phyloP scores from a whole-genome alignment of 2,113 vertebrate species.

The Lota lota region DNA sequence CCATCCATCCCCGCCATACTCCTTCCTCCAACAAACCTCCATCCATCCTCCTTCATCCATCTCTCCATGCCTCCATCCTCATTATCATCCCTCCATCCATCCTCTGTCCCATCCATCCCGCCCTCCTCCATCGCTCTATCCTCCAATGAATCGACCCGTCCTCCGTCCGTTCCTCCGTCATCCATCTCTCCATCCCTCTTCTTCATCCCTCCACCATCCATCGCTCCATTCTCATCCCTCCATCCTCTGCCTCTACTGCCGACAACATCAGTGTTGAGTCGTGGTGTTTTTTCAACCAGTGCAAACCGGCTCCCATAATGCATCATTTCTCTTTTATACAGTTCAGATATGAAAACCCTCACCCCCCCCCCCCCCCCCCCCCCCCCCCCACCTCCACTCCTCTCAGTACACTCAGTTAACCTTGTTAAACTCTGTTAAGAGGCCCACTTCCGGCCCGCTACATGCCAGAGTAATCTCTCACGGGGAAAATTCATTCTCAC shows the following conservation, averaged over 20 bases:
- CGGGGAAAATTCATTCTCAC: conserved; percentile 56
- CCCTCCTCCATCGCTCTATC: neutral
- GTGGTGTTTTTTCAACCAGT: conserved; percentile 34
- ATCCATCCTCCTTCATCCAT: neutral
- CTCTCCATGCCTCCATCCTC: neutral
- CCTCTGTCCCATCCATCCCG: neutral
- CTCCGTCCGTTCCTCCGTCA: conserved; percentile 29
- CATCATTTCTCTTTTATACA: conserved; percentile 46
- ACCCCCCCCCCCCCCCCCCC: neutral
- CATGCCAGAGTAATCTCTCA: conserved; percentile 62
- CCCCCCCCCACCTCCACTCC: conserved; percentile 22
- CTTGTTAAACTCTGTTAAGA: conserved; percentile 67
- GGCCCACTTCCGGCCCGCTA: conserved; percentile 49
- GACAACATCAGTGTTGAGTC: conserved; percentile 25
- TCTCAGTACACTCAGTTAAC: conserved; percentile 59
- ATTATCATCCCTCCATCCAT: neutral
- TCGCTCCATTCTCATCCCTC: conserved; percentile 13
- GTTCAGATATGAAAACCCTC: conserved; percentile 29
- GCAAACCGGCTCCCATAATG: conserved; percentile 56
- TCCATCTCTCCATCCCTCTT: neutral
- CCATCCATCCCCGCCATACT: neutral
- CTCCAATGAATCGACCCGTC: neutral
- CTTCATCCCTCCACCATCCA: conserved; percentile 6
- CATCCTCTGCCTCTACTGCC: conserved; percentile 23
- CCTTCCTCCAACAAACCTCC: neutral